Percentiles rank a stretch among this genome's conserved stretches.
These are phyloP conservation scores for Fistularia tabacaria DNA, from an alignment of 2,797 vertebrate genomes.

Conservation along the genomic window DNA sequence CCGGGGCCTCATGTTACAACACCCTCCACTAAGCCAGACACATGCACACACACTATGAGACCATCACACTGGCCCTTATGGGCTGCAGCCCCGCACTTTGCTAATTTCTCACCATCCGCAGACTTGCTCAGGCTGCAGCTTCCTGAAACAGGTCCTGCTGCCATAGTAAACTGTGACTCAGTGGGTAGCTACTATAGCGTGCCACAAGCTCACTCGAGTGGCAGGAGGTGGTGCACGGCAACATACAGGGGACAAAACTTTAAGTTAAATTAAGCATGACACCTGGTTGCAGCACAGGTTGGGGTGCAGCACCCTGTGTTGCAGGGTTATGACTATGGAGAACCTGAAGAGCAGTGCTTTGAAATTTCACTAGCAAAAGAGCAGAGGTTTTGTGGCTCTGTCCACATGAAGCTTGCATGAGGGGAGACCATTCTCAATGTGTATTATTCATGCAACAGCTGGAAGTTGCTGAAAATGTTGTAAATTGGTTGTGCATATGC, in stretches of 20 bases:
- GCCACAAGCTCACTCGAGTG: conserved; percentile 24
- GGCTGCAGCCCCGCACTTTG: conserved; percentile 8
- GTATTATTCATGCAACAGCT: conserved; percentile 47
- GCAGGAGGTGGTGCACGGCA: conserved; percentile 28
- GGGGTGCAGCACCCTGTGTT: conserved; percentile 18
- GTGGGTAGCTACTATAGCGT: conserved; percentile 19
- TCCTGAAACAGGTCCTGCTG: conserved; percentile 12
- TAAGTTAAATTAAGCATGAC: conserved; percentile 33
- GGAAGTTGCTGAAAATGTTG: conserved; percentile 36
- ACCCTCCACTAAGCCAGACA: conserved; percentile 3
- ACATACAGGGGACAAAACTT: not conserved
- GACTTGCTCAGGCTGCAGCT: conserved; percentile 1
- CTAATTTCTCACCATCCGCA: conserved; percentile 3
- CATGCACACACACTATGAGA: conserved; percentile 20
- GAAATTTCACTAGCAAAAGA: too few relatives aligned
- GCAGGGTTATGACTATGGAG: conserved; percentile 10
- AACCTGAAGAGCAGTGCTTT: not conserved
- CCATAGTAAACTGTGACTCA: conserved; percentile 5
- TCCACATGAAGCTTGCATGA: conserved; percentile 57
- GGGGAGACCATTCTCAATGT: conserved; percentile 33
- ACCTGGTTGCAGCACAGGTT: conserved; percentile 12
- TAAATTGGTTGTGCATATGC: conserved; percentile 14
- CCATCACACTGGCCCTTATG: conserved; percentile 7
- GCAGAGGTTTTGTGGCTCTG: conserved; percentile 17
- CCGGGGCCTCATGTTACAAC: not conserved